phyloP scores from a whole-genome alignment of 2,888 invertebrate species.

The Agonopterix arenella region DNA sequence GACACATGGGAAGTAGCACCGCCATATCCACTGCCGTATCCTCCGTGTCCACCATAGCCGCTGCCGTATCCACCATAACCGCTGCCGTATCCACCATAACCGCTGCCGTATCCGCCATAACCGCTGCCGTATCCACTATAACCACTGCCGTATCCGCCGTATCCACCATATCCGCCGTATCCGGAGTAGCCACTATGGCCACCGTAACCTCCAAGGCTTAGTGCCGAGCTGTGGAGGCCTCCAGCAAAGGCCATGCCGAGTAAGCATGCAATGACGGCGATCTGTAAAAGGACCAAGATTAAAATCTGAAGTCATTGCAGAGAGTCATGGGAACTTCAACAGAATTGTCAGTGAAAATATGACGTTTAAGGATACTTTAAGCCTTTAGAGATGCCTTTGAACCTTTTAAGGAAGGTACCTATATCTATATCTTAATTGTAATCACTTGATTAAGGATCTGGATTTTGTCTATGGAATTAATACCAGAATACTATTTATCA shows the following conservation, averaged over 20 bases:
- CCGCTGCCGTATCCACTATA: slow-evolving; percentile 9
- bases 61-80: too few relatives aligned
- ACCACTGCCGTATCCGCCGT: slow-evolving; percentile 6
- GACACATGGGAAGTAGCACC: slow-evolving; percentile 7
- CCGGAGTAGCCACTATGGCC: slow-evolving; percentile 10
- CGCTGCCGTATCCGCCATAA: slow-evolving; percentile 12
- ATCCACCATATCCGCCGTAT: slow-evolving; percentile 12
- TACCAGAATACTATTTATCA: too few relatives aligned
- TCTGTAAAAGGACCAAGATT: slow-evolving; percentile 17
- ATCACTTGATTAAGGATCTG: too few relatives aligned
- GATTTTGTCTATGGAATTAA: too few relatives aligned
- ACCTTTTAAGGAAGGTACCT: too few relatives aligned
- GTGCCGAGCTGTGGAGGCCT: slow-evolving; percentile 17
- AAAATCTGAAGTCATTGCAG: too few relatives aligned
- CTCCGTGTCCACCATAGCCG: slow-evolving; percentile 12
- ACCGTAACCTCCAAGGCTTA: slow-evolving; percentile 9
- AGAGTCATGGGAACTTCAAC: too few relatives aligned
- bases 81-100: slow-evolving; percentile 14
- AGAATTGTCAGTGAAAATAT: too few relatives aligned
- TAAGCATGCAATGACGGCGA: slow-evolving; percentile 34
- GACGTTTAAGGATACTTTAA: too few relatives aligned
- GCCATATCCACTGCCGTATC: slow-evolving; percentile 10
- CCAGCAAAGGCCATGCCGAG: slow-evolving; percentile 40
- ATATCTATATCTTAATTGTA: too few relatives aligned
- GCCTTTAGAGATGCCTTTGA: too few relatives aligned